A percentile compares a stretch with the other conserved stretches of the same genome.
Evolutionary conservation across 2,113 vertebrate genomes (phyloP).

Genomic region (Zosterops borbonicus): DNA sequence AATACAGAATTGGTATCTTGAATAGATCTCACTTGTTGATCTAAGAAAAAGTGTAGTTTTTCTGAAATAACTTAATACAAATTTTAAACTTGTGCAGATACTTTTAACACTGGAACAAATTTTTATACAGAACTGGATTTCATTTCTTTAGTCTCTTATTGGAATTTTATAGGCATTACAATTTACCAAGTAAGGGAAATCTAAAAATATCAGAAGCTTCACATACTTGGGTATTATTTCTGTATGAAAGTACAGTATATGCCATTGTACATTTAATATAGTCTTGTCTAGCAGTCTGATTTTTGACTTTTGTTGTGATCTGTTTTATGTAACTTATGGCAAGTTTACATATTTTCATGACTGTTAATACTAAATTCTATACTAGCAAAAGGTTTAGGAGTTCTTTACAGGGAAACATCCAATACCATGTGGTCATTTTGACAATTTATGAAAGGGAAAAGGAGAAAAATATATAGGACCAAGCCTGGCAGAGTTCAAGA

Average conservation of each 20-base stretch:
- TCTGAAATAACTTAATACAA: neutral
- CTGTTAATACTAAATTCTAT: conserved; percentile 65
- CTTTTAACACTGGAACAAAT: neutral
- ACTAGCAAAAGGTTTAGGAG: conserved; percentile 53
- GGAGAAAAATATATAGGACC: neutral
- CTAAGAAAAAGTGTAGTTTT: neutral
- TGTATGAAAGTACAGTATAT: neutral
- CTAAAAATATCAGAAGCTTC: conserved; percentile 20
- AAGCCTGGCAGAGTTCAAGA: neutral
- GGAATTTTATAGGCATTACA: neutral
- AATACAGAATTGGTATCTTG: neutral
- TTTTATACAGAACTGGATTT: conserved; percentile 1
- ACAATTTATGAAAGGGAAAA: conserved; percentile 2
- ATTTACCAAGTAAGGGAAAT: neutral
- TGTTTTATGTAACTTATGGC: conserved; percentile 73
- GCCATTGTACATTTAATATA: conserved; percentile 6
- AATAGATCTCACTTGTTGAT: neutral
- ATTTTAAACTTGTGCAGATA: neutral
- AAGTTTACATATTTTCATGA: conserved; percentile 78
- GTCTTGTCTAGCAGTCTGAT: conserved; percentile 15
- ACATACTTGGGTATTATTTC: neutral
- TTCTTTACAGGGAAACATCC: conserved; percentile 53
- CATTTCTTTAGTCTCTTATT: neutral
- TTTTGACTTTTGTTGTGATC: conserved; percentile 62
- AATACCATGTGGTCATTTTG: conserved; percentile 26